Evolutionary conservation across 2,113 vertebrate species (phyloP).

Genomic region (Aegithalos caudatus): DNA sequence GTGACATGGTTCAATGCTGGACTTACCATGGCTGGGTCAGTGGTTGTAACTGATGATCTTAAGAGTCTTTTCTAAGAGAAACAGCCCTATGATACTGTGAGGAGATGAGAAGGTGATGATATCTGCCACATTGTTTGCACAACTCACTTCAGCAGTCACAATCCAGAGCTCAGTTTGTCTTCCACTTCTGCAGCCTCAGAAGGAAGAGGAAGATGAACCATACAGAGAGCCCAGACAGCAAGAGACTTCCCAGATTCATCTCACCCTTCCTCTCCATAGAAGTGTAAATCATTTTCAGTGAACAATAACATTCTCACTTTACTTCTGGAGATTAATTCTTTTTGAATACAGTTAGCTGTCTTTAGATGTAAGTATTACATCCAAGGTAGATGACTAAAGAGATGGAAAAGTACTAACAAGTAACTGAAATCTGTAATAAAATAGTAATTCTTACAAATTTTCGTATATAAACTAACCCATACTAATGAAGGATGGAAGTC

Average conservation of each 20-base stretch:
- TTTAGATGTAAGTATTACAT: neutral
- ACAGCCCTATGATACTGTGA: neutral
- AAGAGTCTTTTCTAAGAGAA: neutral
- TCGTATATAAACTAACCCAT: neutral
- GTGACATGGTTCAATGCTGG: neutral
- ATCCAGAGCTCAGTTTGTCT: neutral
- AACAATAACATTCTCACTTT: neutral
- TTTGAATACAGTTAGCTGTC: neutral
- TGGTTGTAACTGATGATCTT: neutral
- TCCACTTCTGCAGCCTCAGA: neutral
- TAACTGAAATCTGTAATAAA: neutral
- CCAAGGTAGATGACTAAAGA: neutral
- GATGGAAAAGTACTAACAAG: neutral
- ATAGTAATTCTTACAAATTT: neutral
- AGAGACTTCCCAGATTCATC: neutral
- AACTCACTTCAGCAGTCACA: neutral
- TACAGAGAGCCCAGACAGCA: neutral
- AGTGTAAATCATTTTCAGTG: neutral
- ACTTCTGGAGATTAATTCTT: neutral
- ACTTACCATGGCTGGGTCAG: neutral
- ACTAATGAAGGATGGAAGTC: neutral
- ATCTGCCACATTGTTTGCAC: neutral
- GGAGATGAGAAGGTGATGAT: neutral
- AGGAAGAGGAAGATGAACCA: neutral
- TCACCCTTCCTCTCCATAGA: neutral